Evolutionary conservation across 2,797 vertebrate genomes (phyloP).

Genomic region (Triplophysa yarkandensis): DNA sequence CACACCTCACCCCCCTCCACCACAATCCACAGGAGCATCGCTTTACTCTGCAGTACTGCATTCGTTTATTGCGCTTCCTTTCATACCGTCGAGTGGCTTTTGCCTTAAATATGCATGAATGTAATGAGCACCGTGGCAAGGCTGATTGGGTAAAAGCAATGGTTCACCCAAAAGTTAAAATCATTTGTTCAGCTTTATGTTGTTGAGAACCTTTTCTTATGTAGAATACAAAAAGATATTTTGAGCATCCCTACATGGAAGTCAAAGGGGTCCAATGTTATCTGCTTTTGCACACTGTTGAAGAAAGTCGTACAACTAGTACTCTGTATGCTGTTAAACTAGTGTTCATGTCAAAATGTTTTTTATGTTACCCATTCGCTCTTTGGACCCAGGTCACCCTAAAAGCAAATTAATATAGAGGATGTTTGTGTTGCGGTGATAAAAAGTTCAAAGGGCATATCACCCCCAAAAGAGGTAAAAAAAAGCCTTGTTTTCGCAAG

Average conservation of each 20-base stretch:
- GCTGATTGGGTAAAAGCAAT: neutral
- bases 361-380: neutral
- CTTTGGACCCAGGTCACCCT: neutral
- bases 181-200: too few relatives aligned
- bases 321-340: neutral
- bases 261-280: too few relatives aligned
- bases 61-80: neutral
- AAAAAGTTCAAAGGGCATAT: neutral
- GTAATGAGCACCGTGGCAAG: neutral
- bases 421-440: neutral
- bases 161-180: too few relatives aligned
- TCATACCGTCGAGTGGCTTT: neutral
- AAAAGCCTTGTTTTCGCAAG: neutral
- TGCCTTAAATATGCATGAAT: neutral
- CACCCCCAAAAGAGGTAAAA: neutral
- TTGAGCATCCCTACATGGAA: too few relatives aligned
- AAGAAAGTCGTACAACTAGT: constrained; percentile 1
- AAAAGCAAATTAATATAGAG: neutral
- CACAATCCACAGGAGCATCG: constrained; percentile 23
- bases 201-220: too few relatives aligned
- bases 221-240: too few relatives aligned
- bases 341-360: constrained; percentile 5
- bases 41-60: constrained; percentile 10
- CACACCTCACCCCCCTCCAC: constrained; percentile 2
- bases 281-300: neutral